Conservation (phyloP, 2,888 invertebrate genomes). For the Volucella bombylans region DNA sequence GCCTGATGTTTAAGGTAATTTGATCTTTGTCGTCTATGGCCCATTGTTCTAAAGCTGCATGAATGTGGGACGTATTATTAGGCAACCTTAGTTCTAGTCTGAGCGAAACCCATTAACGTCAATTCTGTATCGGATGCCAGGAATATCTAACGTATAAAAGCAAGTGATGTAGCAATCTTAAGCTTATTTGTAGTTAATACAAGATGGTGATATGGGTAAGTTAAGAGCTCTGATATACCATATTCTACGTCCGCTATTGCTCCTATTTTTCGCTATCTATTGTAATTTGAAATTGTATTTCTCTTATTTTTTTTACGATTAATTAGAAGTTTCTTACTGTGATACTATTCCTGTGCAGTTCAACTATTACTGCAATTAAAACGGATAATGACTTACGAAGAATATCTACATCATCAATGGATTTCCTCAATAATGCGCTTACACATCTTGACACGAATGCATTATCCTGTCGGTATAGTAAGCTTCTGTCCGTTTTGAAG, state of each 20-base stretch:
- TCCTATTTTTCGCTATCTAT: background rate
- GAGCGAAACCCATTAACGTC: slow-evolving; percentile 68
- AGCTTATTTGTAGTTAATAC: slow-evolving; percentile 64
- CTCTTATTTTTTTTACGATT: background rate
- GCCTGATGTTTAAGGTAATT: slow-evolving; percentile 76
- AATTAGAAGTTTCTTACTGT: slow-evolving; percentile 55
- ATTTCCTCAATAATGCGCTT: slow-evolving; percentile 25
- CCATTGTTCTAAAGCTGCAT: slow-evolving; percentile 74
- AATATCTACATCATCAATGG: slow-evolving; percentile 27
- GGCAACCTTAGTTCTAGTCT: slow-evolving; percentile 52
- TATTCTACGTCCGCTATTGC: background rate
- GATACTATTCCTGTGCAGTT: slow-evolving; percentile 55
- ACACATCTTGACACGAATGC: slow-evolving; percentile 7
- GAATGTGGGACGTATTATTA: slow-evolving; percentile 68
- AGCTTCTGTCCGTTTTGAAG: slow-evolving; percentile 37
- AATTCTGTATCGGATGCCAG: slow-evolving; percentile 3
- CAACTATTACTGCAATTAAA: slow-evolving; percentile 24
- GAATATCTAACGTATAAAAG: slow-evolving; percentile 51
- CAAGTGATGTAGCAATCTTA: slow-evolving; percentile 1
- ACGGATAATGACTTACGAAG: slow-evolving; percentile 45
- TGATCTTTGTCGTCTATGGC: slow-evolving; percentile 71
- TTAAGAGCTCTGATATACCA: slow-evolving; percentile 12
- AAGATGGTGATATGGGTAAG: slow-evolving; percentile 74
- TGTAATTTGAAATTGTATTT: slow-evolving; percentile 3
- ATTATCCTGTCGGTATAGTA: slow-evolving; percentile 45